phyloP scores from a whole-genome alignment of 2,113 vertebrate genomes.

The Muntiacus muntjak region DNA sequence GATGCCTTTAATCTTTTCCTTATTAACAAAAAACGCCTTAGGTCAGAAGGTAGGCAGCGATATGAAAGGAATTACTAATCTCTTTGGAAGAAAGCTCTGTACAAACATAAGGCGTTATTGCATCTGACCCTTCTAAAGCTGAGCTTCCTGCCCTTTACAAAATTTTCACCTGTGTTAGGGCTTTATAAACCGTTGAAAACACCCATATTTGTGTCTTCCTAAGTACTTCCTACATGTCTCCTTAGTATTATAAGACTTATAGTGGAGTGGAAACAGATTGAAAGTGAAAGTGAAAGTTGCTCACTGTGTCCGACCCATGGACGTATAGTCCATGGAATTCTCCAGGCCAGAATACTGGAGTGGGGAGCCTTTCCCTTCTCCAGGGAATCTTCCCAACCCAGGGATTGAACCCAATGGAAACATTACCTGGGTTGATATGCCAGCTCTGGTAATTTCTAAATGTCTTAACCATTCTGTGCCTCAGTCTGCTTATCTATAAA shows the following conservation, averaged over 20 bases:
- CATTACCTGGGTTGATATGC: neutral
- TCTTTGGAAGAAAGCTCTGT: constrained; percentile 15
- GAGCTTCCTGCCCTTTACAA: neutral
- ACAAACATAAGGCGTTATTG: neutral
- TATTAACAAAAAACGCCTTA: constrained; percentile 45
- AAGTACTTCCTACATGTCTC: neutral
- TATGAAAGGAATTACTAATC: neutral
- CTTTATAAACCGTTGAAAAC: neutral
- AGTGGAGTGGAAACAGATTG: neutral
- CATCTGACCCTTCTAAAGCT: neutral
- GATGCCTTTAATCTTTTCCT: constrained; percentile 48
- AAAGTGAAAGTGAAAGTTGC: neutral
- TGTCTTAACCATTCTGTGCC: neutral
- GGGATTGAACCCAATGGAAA: neutral
- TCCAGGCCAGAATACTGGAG: neutral
- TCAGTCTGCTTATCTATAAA: neutral
- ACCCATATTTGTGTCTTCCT: neutral
- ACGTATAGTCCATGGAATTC: neutral
- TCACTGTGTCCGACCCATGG: neutral
- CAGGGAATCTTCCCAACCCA: neutral
- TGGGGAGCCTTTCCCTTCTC: neutral
- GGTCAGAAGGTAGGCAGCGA: neutral
- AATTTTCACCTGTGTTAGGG: neutral
- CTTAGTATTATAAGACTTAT: neutral
- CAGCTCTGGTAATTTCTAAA: neutral